Percentiles rank a stretch among this genome's conserved stretches.
These are phyloP conservation scores for Epizoanthus illoricatus DNA, from an alignment of 92 coral and sea anemone species.

Conservation along the genomic window DNA sequence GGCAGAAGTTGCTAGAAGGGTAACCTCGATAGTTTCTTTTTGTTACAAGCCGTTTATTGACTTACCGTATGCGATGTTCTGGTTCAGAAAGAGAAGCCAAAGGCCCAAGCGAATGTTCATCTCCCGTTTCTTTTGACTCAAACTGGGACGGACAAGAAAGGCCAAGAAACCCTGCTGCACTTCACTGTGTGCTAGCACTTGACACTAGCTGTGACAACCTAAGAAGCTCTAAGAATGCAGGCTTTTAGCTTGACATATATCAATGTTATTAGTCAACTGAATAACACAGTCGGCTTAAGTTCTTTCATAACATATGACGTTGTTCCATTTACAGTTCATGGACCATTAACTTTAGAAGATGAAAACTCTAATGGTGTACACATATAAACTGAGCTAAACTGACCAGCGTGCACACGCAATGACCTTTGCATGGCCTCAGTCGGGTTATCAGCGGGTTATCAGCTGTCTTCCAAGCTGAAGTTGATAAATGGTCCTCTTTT, in stretches of 20 bases:
- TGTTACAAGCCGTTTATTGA: background rate
- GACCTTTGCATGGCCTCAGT: no score
- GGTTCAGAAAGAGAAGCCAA: background rate
- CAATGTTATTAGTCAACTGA: background rate
- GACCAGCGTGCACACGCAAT: no score
- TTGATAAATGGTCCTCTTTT: no score
- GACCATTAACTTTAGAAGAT: background rate
- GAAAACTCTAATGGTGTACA: no score
- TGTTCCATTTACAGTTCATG: background rate
- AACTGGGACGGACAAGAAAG: no score
- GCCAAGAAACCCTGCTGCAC: background rate
- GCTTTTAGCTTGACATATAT: background rate
- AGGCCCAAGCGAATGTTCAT: background rate
- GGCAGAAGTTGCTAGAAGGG: no score
- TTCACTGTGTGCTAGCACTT: background rate
- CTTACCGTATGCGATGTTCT: slow-evolving; percentile 1
- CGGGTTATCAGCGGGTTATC: no score
- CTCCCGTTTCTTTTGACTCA: background rate
- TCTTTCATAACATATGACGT: slow-evolving; percentile 10
- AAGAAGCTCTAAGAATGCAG: background rate
- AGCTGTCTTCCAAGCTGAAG: no score
- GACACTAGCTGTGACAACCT: slow-evolving; percentile 7
- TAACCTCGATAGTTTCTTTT: no score
- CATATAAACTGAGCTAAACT: no score
- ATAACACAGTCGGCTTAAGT: background rate